Base-by-base conservation (phyloP, 2,888 invertebrate genomes). In the Micoletzkya japonica region DNA sequence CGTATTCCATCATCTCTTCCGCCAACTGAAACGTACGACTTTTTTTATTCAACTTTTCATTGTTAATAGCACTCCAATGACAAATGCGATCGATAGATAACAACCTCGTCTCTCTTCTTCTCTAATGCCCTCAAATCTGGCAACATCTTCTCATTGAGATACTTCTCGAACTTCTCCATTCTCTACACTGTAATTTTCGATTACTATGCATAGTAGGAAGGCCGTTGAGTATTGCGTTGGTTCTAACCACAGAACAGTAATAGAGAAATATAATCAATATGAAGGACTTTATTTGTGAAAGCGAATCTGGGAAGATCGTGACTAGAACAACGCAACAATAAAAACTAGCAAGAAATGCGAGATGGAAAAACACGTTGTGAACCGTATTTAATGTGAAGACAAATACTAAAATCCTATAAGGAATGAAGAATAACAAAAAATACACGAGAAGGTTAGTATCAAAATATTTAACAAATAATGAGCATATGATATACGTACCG, bases 1-100 rank as follows among this genome's bases (percentile, higher is more conserved):
- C 73, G 44, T 75, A 75, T 32, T 75, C 75, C 17, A 49, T 49
- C 20, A 70, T 66, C 28, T 75, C 75, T 2, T n/a, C n/a, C 17
- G 70, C 30, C 26, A 75, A 49, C 49, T 71, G 36, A 66, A 1
- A 44, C 20, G 34, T 32, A 26, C 17, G 4, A 34, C 3, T 10
- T 10, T 44, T 14, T 14, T 20, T 44, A 44, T 14, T 20, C 10
- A 44, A 44, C 20, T 14, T 14, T 44, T 44, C 44, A 44, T 14
- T 44, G 14, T 14, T 20, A 20, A 56, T 24, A 56, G n/a, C n/a
- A 20, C 7, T 14, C 14, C 17, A 20, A 56, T 56, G 1, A 36
- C 24, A 10, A 59, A 10, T 59, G n/a, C 37, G 0, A n/a, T 59
- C 14, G 26, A 59, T 24, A 10, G 4, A 20, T 30, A 1, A 39